These are phyloP conservation scores for Yponomeuta sedellus DNA, from an alignment of 2,888 invertebrate species.

Conservation along the genomic window DNA sequence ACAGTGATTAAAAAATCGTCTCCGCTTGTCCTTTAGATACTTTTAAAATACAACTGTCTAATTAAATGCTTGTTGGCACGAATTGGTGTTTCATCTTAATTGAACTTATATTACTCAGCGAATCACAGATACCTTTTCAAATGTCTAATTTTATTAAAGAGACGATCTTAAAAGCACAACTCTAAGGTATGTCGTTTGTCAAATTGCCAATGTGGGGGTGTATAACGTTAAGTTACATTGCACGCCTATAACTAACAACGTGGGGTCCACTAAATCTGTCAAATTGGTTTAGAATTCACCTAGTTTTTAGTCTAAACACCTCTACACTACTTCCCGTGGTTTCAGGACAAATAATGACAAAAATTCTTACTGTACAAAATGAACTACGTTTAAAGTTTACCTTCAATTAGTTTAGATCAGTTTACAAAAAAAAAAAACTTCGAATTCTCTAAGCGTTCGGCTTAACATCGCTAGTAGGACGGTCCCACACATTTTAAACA, in stretches of 20 bases:
- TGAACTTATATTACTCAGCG: conserved; percentile 8
- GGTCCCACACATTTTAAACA: conserved; percentile 67
- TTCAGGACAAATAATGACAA: conserved; percentile 35
- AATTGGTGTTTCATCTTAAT: conserved; percentile 42
- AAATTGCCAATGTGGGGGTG: conserved; percentile 58
- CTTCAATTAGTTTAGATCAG: conserved; percentile 19
- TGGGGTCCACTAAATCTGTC: conserved; percentile 59
- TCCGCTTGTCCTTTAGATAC: background rate
- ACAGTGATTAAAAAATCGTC: background rate
- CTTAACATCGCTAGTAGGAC: conserved; percentile 67
- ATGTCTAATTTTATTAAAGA: background rate
- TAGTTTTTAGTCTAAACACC: conserved; percentile 61
- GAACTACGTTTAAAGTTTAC: conserved; percentile 19
- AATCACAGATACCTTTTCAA: conserved; percentile 12
- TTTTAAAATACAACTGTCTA: conserved; percentile 2
- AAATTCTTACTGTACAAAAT: conserved; percentile 24
- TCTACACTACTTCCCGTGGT: conserved; percentile 38
- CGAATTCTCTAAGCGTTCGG: conserved; percentile 53
- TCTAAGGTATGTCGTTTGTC: conserved; percentile 16
- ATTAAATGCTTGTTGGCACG: conserved; percentile 47
- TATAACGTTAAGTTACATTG: conserved; percentile 35
- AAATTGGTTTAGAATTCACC: conserved; percentile 56
- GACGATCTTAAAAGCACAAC: background rate
- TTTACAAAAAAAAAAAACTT: conserved; percentile 41
- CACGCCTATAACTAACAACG: conserved; percentile 43